These are phyloP conservation scores for Nothoprocta pentlandii DNA, from an alignment of 2,113 vertebrate species.

Conservation along the genomic window DNA sequence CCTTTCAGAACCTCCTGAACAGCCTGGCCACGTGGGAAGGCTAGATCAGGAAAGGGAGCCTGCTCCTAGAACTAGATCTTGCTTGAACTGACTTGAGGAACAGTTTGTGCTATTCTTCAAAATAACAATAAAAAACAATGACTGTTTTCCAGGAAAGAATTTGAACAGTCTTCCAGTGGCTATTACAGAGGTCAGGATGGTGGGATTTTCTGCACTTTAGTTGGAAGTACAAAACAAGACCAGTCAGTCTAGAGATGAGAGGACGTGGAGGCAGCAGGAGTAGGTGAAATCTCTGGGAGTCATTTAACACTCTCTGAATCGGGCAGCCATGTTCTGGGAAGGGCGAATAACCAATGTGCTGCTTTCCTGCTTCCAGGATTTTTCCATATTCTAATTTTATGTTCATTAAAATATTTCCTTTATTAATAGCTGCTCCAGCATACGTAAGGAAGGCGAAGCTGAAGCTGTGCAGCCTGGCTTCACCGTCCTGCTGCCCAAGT, in stretches of 20 bases:
- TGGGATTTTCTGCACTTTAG: background rate
- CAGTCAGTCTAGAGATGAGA: background rate
- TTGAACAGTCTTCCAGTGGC: background rate
- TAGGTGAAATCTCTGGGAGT: background rate
- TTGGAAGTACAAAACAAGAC: background rate
- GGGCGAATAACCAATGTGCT: background rate
- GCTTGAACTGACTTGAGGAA: background rate
- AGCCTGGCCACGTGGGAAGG: background rate
- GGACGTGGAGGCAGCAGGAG: background rate
- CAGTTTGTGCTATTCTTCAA: background rate
- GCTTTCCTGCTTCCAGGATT: background rate
- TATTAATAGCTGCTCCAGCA: background rate
- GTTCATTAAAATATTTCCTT: background rate
- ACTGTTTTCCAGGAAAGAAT: background rate
- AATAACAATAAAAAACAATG: background rate
- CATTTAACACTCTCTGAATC: background rate
- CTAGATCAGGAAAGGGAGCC: background rate
- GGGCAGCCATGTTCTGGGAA: accelerated
- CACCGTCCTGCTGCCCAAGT: background rate
- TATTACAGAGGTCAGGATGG: background rate
- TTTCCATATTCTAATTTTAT: background rate
- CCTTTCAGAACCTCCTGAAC: background rate
- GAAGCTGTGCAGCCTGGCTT: background rate
- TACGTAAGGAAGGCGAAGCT: background rate
- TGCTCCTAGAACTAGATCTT: background rate